phyloP scores from a whole-genome alignment of 1,140 invertebrate genomes.

The Ptiloglossa arizonensis region DNA sequence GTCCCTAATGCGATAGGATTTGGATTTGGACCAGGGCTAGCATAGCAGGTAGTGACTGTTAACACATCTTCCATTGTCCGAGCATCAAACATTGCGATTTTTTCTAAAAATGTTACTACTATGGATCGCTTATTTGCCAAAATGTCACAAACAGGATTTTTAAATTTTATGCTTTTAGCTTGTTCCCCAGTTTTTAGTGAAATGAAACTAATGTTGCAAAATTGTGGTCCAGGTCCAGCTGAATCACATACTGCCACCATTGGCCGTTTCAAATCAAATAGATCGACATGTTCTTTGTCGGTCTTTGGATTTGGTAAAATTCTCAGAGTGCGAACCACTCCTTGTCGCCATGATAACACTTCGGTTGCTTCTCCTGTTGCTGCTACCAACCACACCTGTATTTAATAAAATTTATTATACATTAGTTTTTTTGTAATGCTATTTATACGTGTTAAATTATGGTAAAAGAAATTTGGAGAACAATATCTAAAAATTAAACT shows the following conservation, averaged over 20 bases:
- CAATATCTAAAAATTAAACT: slow-evolving; percentile 7
- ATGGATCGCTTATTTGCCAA: slow-evolving; percentile 91
- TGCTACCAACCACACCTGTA: slow-evolving; percentile 88
- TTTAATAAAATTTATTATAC: slow-evolving; percentile 20
- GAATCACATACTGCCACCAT: slow-evolving; percentile 94
- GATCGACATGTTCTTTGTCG: slow-evolving; percentile 84
- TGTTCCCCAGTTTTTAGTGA: slow-evolving; percentile 94
- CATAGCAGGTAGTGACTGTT: slow-evolving; percentile 94
- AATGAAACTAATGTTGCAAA: slow-evolving; percentile 93
- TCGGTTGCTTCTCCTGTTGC: slow-evolving; percentile 95
- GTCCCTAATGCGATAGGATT: slow-evolving; percentile 96
- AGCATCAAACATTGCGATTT: slow-evolving; percentile 95
- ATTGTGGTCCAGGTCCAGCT: slow-evolving; percentile 89
- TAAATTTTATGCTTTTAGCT: slow-evolving; percentile 95
- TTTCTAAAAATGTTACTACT: slow-evolving; percentile 93
- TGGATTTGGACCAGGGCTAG: slow-evolving; percentile 90
- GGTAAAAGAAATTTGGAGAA: neutral
- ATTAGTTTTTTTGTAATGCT: neutral
- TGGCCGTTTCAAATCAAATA: slow-evolving; percentile 89
- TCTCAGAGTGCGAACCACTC: slow-evolving; percentile 90
- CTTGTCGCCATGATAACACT: slow-evolving; percentile 94
- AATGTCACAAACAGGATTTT: slow-evolving; percentile 93
- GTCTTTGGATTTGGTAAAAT: slow-evolving; percentile 90
- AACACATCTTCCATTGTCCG: slow-evolving; percentile 92
- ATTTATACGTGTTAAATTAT: neutral